Evolutionary conservation across 1,140 invertebrate species (phyloP), one percentile per base, ranked within the genome.

Genomic region (Habropoda laboriosa): DNA sequence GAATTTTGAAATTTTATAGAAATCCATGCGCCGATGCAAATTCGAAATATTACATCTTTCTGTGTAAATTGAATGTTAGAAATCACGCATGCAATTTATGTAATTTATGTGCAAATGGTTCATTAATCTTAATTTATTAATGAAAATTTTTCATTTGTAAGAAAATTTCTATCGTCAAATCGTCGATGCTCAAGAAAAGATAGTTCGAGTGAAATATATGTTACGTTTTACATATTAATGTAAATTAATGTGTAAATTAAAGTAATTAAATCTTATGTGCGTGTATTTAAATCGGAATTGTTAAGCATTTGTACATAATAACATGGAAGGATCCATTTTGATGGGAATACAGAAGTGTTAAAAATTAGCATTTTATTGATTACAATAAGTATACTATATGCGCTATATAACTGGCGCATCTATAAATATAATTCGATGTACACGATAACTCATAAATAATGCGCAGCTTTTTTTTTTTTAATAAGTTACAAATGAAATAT

Each of bases 361-460:
- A 93, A 92, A 93, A 93, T 93, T 93, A 93, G 92, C 92, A 92
- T 92, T 93, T 93, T 93, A 93, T 93, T 92, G 92, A 93, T 93
- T 93, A 87, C 90, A 87, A 89, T 86, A 87, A 87, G 80, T 86
- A 86, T 82, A 74, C 67, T 61, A 42, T 85, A 67, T 76, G 66
- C 24, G 84, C 81, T 89, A 89, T 89, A 89, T 85, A 89, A 82
- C 84, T 73, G 84, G 82, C 85, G 85, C 86, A 81, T 82, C 84
- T 89, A 88, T 91, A 90, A 89, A 90, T 90, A 89, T 89, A 88
- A 89, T 90, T 88, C 80, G 64, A 78, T 82, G 82, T 74, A 81
- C 86, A 89, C 84, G 82, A 81, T 73, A 82, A 67, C 12, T 61
- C 47, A 58, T 40, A 49, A 67, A 42, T 45, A 55, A 55, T 45